Percentiles rank a stretch among this genome's conserved stretches.
phyloP scores from a whole-genome alignment of 2,888 invertebrate genomes.

The Globia sparganii region DNA sequence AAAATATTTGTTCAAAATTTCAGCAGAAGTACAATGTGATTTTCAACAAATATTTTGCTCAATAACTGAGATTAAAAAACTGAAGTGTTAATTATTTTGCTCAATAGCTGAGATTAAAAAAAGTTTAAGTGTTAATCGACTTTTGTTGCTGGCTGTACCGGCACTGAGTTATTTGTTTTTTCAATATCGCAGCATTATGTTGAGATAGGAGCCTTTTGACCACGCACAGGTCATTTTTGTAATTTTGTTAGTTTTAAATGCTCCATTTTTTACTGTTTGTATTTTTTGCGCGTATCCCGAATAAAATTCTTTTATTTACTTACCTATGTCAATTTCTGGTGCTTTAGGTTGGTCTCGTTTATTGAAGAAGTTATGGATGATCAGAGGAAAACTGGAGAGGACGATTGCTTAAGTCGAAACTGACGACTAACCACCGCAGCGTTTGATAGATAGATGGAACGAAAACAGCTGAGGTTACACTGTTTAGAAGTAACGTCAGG shows the following conservation, averaged over 20 bases:
- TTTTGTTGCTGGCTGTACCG: too few relatives aligned
- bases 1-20: too few relatives aligned
- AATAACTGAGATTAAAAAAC: too few relatives aligned
- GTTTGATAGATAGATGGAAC: not conserved
- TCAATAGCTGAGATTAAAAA: too few relatives aligned
- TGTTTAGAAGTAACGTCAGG: not conserved
- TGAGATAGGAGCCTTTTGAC: not conserved
- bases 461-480: not conserved
- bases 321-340: not conserved
- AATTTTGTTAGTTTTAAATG: not conserved
- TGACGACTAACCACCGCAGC: not conserved
- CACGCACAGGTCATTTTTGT: not conserved
- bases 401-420: not conserved
- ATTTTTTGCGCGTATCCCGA: not conserved
- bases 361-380: not conserved
- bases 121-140: too few relatives aligned
- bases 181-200: not conserved
- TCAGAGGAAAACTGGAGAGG: not conserved
- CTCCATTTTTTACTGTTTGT: not conserved
- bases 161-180: not conserved
- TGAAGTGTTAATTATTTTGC: too few relatives aligned
- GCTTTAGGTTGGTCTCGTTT: not conserved
- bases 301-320: not conserved
- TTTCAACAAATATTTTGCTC: too few relatives aligned
- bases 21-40: too few relatives aligned